A percentile compares a stretch with the other conserved stretches of the same genome.
Conservation (phyloP, 2,113 vertebrate species). For the Physeter macrocephalus region DNA sequence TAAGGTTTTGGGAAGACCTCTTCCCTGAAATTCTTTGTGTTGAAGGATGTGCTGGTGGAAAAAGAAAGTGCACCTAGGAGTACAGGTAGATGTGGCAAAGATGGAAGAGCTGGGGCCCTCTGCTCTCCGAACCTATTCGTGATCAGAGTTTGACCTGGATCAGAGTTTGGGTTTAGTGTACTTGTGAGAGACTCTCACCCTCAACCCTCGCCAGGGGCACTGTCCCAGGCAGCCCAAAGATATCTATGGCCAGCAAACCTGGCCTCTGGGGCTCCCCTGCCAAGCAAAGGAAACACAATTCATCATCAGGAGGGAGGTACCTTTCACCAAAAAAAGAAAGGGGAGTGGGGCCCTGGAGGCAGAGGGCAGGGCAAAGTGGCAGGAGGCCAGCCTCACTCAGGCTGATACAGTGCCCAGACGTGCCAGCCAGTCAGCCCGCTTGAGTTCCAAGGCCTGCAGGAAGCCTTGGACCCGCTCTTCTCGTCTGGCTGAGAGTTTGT, state of each 20-base stretch:
- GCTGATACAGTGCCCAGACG: slow-evolving; percentile 78
- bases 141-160: background rate
- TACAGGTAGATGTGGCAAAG: background rate
- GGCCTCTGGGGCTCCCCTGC: slow-evolving; percentile 61
- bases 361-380: slow-evolving; percentile 68
- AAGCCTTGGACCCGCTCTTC: slow-evolving; percentile 92
- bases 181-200: background rate
- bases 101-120: background rate
- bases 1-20: background rate
- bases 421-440: slow-evolving; percentile 86
- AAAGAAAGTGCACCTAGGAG: background rate
- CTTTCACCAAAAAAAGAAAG: slow-evolving; percentile 69
- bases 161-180: background rate
- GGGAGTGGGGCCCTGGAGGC: slow-evolving; percentile 45
- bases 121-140: background rate
- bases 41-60: slow-evolving; percentile 11
- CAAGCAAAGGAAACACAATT: slow-evolving; percentile 73
- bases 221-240: background rate
- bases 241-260: background rate
- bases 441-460: slow-evolving; percentile 88
- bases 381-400: slow-evolving; percentile 68
- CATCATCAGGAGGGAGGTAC: slow-evolving; percentile 58
- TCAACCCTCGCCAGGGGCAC: background rate
- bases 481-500: slow-evolving; percentile 81
- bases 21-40: background rate